Conservation (phyloP, 1,140 invertebrate genomes). For the Leguminivora glycinivorella region DNA sequence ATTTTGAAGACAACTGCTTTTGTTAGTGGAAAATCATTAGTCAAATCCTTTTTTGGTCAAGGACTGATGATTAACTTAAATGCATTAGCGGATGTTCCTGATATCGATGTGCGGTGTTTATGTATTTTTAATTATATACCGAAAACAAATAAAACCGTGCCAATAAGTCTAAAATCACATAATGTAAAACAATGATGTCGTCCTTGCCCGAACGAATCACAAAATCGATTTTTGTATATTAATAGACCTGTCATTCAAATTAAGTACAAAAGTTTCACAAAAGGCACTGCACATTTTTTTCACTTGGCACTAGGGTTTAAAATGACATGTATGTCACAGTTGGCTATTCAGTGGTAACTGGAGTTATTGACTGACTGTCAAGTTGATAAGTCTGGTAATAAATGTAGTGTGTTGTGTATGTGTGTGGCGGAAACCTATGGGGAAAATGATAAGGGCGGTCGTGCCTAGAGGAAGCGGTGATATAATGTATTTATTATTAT, state of each 20-base stretch:
- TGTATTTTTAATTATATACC: slow-evolving; percentile 25
- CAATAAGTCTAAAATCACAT: background rate
- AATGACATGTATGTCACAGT: slow-evolving; percentile 10
- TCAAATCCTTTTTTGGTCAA: background rate
- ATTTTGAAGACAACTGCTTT: slow-evolving; percentile 13
- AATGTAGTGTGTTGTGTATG: slow-evolving; percentile 40
- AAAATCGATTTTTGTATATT: slow-evolving; percentile 13
- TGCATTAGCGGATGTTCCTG: slow-evolving; percentile 3
- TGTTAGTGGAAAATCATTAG: slow-evolving; percentile 7
- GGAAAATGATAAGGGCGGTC: slow-evolving; percentile 40
- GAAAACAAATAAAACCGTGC: background rate
- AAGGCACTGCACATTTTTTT: background rate
- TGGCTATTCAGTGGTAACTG: slow-evolving; percentile 46
- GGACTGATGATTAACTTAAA: slow-evolving; percentile 18
- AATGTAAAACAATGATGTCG: background rate
- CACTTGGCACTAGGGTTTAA: background rate
- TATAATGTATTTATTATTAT: slow-evolving; percentile 5
- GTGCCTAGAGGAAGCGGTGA: slow-evolving; percentile 15
- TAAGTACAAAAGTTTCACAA: background rate
- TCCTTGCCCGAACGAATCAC: background rate
- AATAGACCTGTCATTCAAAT: background rate
- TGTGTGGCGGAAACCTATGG: slow-evolving; percentile 49
- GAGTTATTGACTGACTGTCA: slow-evolving; percentile 51
- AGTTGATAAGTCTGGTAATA: slow-evolving; percentile 54
- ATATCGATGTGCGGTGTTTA: background rate